Evolutionary conservation across 2,797 vertebrate species (phyloP).

Genomic region (Chaenodraco wilsoni): DNA sequence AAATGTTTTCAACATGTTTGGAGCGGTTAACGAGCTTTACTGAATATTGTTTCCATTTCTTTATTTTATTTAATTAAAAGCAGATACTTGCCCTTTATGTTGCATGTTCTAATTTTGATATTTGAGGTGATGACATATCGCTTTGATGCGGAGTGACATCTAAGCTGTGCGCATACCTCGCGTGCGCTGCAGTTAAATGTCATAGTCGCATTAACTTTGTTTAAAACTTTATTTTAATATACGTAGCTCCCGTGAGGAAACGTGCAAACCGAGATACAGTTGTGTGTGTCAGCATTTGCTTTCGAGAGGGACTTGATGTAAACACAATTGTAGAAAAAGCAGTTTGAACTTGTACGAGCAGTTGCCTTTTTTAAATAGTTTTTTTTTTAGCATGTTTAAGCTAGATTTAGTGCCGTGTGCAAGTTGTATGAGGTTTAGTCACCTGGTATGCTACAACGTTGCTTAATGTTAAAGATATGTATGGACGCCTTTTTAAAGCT

Average conservation of each 20-base stretch:
- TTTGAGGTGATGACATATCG: constrained; percentile 65
- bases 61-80: not conserved
- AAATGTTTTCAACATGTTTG: constrained; percentile 37
- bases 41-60: not conserved
- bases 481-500: not conserved
- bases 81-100: constrained; percentile 3
- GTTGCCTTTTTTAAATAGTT: not conserved
- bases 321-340: not conserved
- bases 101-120: constrained; percentile 9
- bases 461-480: not conserved
- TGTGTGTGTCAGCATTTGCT: not conserved
- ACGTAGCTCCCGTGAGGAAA: not conserved
- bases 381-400: not conserved
- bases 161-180: constrained; percentile 30
- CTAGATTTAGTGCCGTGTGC: not conserved
- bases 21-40: constrained; percentile 9
- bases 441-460: not conserved
- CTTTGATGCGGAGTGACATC: constrained; percentile 58
- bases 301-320: not conserved
- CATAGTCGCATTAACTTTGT: constrained; percentile 18
- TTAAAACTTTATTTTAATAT: not conserved
- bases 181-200: constrained; percentile 43
- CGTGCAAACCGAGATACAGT: not conserved
- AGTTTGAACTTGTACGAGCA: constrained; percentile 2
- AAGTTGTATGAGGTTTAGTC: not conserved